A percentile compares a stretch with the other conserved stretches of the same genome.
Evolutionary conservation across 2,797 vertebrate species (phyloP).

Genomic region (Pyrocephalus nanus): DNA sequence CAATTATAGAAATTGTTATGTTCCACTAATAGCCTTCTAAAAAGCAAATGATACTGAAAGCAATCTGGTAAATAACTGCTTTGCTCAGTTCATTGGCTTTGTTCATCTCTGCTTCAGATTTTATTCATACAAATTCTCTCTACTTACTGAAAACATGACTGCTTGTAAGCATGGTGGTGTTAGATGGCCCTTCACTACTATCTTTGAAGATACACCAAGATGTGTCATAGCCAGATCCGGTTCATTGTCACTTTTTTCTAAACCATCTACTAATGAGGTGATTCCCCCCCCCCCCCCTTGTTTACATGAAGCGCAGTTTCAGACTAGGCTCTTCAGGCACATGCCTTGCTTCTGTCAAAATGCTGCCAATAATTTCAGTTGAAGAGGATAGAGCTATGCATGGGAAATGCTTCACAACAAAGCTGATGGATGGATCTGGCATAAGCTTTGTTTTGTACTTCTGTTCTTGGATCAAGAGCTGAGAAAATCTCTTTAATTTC

Average conservation of each 20-base stretch:
- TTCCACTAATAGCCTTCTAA: neutral
- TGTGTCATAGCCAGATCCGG: neutral
- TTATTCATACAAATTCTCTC: neutral
- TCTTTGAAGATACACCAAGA: neutral
- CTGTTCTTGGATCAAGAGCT: neutral
- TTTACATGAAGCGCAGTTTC: neutral
- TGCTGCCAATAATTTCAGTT: constrained; percentile 31
- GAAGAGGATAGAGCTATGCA: neutral
- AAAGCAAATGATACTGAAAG: neutral
- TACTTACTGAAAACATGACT: neutral
- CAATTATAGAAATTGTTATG: neutral
- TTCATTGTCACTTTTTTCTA: neutral
- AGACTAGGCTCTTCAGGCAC: neutral
- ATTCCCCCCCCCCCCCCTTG: neutral
- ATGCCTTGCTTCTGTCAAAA: constrained; percentile 10
- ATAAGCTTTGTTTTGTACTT: constrained; percentile 38
- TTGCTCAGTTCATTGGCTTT: neutral
- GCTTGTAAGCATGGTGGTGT: neutral
- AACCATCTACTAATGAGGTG: neutral
- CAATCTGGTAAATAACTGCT: neutral
- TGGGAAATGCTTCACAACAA: constrained; percentile 18
- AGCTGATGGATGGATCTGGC: constrained; percentile 18
- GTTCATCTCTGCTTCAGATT: neutral
- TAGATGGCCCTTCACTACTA: neutral
- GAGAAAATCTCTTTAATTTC: constrained; percentile 27